These are phyloP conservation scores for Clarias fuscus DNA, from an alignment of 2,797 vertebrate genomes.

Conservation along the genomic window DNA sequence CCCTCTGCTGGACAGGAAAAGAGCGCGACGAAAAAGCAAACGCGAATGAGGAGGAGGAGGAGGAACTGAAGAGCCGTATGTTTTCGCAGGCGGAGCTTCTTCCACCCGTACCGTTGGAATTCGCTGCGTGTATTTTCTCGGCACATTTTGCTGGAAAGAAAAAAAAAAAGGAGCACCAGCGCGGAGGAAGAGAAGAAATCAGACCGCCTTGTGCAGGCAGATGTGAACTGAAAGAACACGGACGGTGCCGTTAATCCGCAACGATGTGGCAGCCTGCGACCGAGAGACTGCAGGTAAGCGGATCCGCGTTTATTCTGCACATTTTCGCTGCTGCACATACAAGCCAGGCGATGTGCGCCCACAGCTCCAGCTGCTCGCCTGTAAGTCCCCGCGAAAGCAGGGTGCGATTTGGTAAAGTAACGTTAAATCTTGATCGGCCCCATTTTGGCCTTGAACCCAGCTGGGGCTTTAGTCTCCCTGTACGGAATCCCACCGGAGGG, in stretches of 20 bases:
- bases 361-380: neutral
- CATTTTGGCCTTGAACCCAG: neutral
- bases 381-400: neutral
- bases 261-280: constrained; percentile 97
- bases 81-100: constrained; percentile 80
- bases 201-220: constrained; percentile 23
- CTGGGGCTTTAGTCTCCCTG: neutral
- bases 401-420: neutral
- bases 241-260: constrained; percentile 47
- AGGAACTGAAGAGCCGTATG: constrained; percentile 40
- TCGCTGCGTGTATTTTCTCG: constrained; percentile 55
- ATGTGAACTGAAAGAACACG: constrained; percentile 61
- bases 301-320: constrained; percentile 12
- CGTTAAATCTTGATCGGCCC: neutral
- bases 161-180: constrained; percentile 49
- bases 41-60: constrained; percentile 16
- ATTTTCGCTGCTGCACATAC: constrained; percentile 4
- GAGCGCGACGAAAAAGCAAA: neutral
- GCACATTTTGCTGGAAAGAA: constrained; percentile 56
- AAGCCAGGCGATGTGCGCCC: neutral
- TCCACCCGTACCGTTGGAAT: constrained; percentile 64
- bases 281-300: constrained; percentile 91
- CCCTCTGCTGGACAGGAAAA: constrained; percentile 64
- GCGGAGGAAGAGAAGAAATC: neutral
- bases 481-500: neutral